These are phyloP conservation scores for Netelia inedita DNA, from an alignment of 2,888 invertebrate species.

Conservation along the genomic window DNA sequence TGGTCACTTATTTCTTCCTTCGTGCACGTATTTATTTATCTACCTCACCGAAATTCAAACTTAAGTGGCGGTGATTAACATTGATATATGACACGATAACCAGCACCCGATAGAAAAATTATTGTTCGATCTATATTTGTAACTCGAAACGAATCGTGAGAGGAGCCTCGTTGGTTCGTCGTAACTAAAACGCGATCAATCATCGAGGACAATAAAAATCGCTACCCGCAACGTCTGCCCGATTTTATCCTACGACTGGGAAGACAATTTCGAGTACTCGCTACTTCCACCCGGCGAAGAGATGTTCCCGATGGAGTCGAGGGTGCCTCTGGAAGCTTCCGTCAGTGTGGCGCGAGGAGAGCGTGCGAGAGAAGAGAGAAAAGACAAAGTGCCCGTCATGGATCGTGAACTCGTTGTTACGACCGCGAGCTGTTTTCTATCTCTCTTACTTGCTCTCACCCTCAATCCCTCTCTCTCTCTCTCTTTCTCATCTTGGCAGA, in stretches of 20 bases:
- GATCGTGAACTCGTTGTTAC: constrained; percentile 76
- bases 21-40: not conserved
- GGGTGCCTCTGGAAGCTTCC: constrained; percentile 27
- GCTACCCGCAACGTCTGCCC: constrained; percentile 39
- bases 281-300: constrained; percentile 29
- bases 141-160: not conserved
- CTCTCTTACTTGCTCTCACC: constrained; percentile 1
- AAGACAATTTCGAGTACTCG: constrained; percentile 53
- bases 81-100: not conserved
- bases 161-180: not conserved
- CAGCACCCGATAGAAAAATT: not conserved
- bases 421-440: constrained; percentile 50
- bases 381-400: constrained; percentile 77
- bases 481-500: constrained; percentile 54
- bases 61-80: not conserved
- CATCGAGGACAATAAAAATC: constrained; percentile 47
- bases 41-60: not conserved
- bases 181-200: constrained; percentile 44
- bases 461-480: constrained; percentile 13
- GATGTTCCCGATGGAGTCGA: constrained; percentile 63
- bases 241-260: not conserved
- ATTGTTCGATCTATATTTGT: not conserved
- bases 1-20: constrained; percentile 41
- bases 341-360: constrained; percentile 25
- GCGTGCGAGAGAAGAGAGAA: constrained; percentile 55